Percentiles rank a stretch among this genome's conserved stretches.
Evolutionary conservation across 2,797 vertebrate genomes (phyloP).

Genomic region (Artibeus jamaicensis): DNA sequence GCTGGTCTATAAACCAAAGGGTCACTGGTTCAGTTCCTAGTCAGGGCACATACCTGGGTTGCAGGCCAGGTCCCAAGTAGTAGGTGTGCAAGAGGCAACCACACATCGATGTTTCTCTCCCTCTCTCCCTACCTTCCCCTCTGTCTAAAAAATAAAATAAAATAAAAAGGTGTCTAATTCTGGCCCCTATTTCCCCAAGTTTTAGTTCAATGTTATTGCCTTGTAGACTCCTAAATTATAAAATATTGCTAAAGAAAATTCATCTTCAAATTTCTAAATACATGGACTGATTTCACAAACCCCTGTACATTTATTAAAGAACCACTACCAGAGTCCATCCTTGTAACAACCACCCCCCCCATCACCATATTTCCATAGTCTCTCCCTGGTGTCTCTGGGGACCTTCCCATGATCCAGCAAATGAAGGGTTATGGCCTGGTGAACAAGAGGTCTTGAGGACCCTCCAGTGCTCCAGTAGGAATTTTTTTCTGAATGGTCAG

Average conservation of each 20-base stretch:
- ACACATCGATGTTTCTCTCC: no score
- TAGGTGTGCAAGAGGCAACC: no score
- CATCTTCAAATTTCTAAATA: not conserved
- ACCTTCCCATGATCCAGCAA: not conserved
- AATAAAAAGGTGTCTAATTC: not conserved
- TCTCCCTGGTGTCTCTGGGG: not conserved
- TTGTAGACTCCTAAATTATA: not conserved
- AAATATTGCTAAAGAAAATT: not conserved
- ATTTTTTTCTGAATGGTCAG: not conserved
- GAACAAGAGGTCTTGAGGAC: not conserved
- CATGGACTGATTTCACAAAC: not conserved
- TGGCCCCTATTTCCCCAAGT: not conserved
- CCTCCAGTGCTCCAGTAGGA: not conserved
- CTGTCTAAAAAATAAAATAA: no score
- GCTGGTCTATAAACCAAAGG: no score
- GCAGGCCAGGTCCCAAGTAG: no score
- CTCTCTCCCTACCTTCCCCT: no score
- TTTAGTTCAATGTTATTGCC: not conserved
- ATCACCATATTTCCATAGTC: not conserved
- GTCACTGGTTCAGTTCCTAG: no score
- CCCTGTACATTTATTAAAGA: not conserved
- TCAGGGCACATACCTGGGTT: no score
- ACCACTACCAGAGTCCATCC: not conserved
- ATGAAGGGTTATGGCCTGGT: not conserved
- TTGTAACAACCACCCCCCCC: not conserved